phyloP scores from a whole-genome alignment of 2,888 invertebrate species.

The Elmis aenea region DNA sequence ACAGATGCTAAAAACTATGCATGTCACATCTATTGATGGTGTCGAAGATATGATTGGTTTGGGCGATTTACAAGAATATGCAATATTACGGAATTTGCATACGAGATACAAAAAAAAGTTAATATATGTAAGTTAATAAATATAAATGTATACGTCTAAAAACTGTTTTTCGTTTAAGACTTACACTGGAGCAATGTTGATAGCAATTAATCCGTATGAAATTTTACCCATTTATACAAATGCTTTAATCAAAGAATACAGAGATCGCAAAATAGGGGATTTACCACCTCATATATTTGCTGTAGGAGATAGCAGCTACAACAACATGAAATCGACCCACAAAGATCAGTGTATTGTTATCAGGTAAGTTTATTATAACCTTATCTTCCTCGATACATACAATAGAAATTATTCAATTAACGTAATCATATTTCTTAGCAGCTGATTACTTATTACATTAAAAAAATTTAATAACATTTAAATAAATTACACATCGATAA shows the following conservation, averaged over 20 bases:
- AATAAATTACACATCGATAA: too few species aligned
- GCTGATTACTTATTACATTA: too few species aligned
- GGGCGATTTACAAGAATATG: slow-evolving; percentile 91
- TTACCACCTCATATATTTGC: slow-evolving; percentile 94
- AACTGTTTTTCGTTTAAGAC: slow-evolving; percentile 59
- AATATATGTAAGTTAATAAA: slow-evolving; percentile 93
- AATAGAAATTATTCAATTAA: too few species aligned
- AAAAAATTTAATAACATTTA: too few species aligned
- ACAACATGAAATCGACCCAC: slow-evolving; percentile 67
- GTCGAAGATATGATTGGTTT: slow-evolving; percentile 96
- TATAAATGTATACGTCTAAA: slow-evolving; percentile 4
- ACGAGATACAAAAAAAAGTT: slow-evolving; percentile 81
- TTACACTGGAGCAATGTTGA: slow-evolving; percentile 89
- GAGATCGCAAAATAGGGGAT: slow-evolving; percentile 76
- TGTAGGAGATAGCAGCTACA: slow-evolving; percentile 87
- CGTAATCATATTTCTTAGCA: too few species aligned
- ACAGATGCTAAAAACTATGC: slow-evolving; percentile 69
- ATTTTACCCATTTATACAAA: slow-evolving; percentile 91
- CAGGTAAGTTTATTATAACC: slow-evolving; percentile 64
- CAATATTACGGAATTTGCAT: slow-evolving; percentile 86
- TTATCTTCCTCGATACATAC: too few species aligned
- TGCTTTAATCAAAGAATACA: slow-evolving; percentile 79
- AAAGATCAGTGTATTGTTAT: slow-evolving; percentile 93
- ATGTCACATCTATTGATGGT: slow-evolving; percentile 70
- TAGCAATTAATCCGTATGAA: slow-evolving; percentile 94